Conservation (phyloP, 2,113 vertebrate species). For the Pelecanoides urinatrix region DNA sequence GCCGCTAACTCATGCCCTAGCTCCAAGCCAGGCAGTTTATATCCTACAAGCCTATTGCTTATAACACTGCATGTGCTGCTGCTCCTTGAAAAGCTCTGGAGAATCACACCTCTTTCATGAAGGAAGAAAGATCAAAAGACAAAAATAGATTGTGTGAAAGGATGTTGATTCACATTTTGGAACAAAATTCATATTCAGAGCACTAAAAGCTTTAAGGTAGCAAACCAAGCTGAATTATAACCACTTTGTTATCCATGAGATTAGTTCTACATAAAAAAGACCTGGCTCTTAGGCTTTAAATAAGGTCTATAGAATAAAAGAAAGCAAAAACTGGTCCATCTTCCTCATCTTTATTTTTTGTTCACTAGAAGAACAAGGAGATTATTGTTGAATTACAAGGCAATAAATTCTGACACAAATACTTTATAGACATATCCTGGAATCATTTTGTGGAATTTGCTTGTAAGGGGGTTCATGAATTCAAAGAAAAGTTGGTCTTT, state of each 20-base stretch:
- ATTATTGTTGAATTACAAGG: background rate
- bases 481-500: constrained; percentile 13
- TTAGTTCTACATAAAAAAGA: background rate
- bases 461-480: background rate
- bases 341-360: background rate
- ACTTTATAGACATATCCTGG: background rate
- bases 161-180: background rate
- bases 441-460: constrained; percentile 16
- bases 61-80: background rate
- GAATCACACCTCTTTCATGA: background rate
- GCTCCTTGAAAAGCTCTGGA: background rate
- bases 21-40: background rate
- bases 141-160: background rate
- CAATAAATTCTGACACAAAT: background rate
- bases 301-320: background rate
- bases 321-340: background rate
- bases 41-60: background rate
- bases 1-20: background rate
- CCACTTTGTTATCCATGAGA: background rate
- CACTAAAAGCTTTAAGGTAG: background rate
- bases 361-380: background rate
- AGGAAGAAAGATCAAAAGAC: constrained; percentile 2
- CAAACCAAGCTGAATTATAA: background rate
- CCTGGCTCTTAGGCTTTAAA: background rate
- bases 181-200: background rate